Evolutionary conservation across 2,888 invertebrate species (phyloP), one percentile per base, ranked within the genome.

Genomic region (Caenorhabditis panamensis): DNA sequence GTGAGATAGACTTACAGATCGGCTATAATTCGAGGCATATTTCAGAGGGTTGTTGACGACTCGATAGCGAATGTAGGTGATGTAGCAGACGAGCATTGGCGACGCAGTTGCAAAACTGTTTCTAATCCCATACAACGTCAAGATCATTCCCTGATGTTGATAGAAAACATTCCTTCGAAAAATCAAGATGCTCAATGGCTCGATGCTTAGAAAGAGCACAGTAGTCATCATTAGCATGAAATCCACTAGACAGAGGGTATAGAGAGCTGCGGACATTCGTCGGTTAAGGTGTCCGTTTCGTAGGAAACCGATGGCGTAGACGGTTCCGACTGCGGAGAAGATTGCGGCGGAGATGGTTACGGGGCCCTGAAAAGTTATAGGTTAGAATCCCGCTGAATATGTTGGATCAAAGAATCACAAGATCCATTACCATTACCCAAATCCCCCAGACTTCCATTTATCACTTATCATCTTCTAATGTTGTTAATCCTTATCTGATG

Each of bases 11-110:
- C 59, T 47, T 44, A 79, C 73, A 44, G 79, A 36, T 67, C 63
- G 54, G 58, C 54, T 69, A 58, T 59, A 73, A 51, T 73, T 62
- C 20, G 75, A 71, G n/a, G 75, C 80, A 20, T 75, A 80, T 58
- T 80, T 80, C 6, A 80, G 51, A 18, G 80, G 80, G 62, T 76
- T 64, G 31, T 56, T 75, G 66, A 80, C 80, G 20, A 80, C 80
- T 22, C 62, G 53, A 71, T 68, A 80, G 28, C 80, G 64, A 49
- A 73, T 69, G 26, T 71, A 80, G 22, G 80, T 75, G 53, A 80
- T 80, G 66, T 80, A 80, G 37, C 71, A 66, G 16, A 80, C 80
- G 6, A 80, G 61, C 75, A 80, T 75, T 8, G 80, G 51, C 61
- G 80, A 80, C 16, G 64, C 64, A 69, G 66, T 80, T 0, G 69